phyloP scores from a whole-genome alignment of 1,140 invertebrate species.

The Reticulitermes speratus region DNA sequence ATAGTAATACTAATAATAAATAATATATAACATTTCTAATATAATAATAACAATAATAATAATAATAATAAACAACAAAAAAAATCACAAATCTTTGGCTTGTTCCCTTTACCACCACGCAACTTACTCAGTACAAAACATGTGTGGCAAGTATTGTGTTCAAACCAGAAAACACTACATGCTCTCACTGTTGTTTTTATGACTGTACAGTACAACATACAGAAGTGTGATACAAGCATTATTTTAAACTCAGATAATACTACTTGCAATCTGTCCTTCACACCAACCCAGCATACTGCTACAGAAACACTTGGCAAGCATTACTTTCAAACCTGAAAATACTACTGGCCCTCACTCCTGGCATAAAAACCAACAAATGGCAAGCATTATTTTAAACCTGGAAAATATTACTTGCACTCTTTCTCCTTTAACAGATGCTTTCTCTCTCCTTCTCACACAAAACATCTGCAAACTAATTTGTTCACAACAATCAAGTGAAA shows the following conservation, averaged over 20 bases:
- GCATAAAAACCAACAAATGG: no score
- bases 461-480: neutral
- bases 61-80: slow-evolving; percentile 48
- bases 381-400: neutral
- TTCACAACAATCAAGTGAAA: neutral
- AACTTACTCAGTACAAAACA: slow-evolving; percentile 33
- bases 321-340: neutral
- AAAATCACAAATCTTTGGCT: slow-evolving; percentile 57
- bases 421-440: neutral
- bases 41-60: neutral
- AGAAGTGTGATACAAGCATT: neutral
- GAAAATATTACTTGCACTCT: neutral
- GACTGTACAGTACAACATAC: neutral
- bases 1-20: slow-evolving; percentile 29
- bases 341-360: neutral
- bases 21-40: slow-evolving; percentile 29
- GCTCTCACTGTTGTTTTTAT: neutral
- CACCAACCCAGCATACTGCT: no score
- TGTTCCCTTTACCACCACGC: slow-evolving; percentile 53
- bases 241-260: neutral
- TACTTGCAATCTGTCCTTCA: neutral
- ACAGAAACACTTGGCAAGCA: neutral
- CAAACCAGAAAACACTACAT: neutral
- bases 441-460: neutral
- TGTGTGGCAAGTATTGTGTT: slow-evolving; percentile 39